phyloP scores from a whole-genome alignment of 1,140 invertebrate genomes.

The Magallana ariakensis region DNA sequence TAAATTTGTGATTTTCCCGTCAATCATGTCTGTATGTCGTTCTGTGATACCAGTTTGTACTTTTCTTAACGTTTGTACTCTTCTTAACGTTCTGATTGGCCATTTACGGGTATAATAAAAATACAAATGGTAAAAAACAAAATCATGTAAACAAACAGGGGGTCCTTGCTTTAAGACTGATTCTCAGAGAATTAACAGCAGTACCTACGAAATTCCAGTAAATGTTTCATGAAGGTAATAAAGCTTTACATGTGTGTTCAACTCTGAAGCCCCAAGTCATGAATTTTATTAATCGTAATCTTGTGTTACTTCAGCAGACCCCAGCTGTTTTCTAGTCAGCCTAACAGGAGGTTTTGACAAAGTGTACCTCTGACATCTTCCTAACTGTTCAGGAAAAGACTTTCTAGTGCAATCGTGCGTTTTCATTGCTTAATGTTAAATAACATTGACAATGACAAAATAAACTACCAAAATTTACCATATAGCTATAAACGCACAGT shows the following conservation, averaged over 20 bases:
- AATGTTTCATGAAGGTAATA: slow-evolving; percentile 8
- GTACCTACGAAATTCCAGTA: neutral
- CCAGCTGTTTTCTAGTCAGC: neutral
- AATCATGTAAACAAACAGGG: slow-evolving; percentile 10
- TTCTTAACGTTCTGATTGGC: neutral
- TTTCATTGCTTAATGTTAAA: slow-evolving; percentile 6
- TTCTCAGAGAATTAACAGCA: slow-evolving; percentile 3
- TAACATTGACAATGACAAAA: neutral
- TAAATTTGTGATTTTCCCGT: neutral
- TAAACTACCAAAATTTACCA: slow-evolving; percentile 5
- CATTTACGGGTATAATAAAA: slow-evolving; percentile 6
- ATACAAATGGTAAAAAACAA: neutral
- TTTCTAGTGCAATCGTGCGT: neutral
- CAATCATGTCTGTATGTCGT: neutral
- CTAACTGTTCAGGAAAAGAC: no score
- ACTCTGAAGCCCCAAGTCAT: slow-evolving; percentile 7
- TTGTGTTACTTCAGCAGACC: neutral
- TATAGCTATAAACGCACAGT: neutral
- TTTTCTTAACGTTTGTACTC: neutral
- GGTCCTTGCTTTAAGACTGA: neutral
- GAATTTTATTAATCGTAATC: neutral
- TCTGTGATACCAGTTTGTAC: neutral
- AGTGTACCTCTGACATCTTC: neutral
- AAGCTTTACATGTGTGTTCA: slow-evolving; percentile 12
- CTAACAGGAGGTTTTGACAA: neutral